Base-by-base conservation (phyloP, 2,888 invertebrate genomes). In the Lasioglossum calceatum region DNA sequence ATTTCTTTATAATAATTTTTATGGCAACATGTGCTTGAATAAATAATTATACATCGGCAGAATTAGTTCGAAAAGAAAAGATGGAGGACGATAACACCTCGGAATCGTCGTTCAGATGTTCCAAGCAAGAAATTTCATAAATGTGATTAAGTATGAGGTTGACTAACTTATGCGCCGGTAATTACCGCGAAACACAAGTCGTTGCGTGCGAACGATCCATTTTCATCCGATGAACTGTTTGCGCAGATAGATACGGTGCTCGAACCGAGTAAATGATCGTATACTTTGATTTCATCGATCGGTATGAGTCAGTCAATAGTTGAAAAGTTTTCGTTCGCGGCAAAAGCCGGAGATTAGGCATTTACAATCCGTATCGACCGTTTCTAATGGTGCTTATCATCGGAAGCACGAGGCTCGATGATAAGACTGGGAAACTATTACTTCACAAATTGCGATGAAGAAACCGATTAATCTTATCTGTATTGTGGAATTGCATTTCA, bases 131-230 rank as follows among this genome's bases (percentile, higher is more conserved):
- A 39, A 42, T 70, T 42, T 4, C 23, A 12, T 23, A 77, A 19
- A 27, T 10, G 27, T 50, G 19, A 50, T 78, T 72, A 67, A 71
- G 19, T 27, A 23, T 23, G 47, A 23, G 4, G 16, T 32, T 1
- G 23, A 23, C 47, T n/a, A 4, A 32, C 54, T 50, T 67, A 39
- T n/a, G 27, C 12, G 64, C n/a, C 36, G 39, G 77, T 84, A 77
- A 58, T 74, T 77, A 77, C 77, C 77, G 54, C 3, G 36, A 67
- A 67, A 36, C 32, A 47, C 77, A 39, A 77, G 77, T 67, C 42
- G 44, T 50, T n/a, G 47, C 73, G 54, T 77, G 64, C 44, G 27
- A 23, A 14, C 27, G 36, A 71, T 81, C n/a, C 67, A 27, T 42
- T 67, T 36, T 44, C 42, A 12, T 16, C 27, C 27, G 39, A 27